These are phyloP conservation scores for Oreohelix idahoensis DNA, from an alignment of 1,140 invertebrate genomes.

Conservation along the genomic window DNA sequence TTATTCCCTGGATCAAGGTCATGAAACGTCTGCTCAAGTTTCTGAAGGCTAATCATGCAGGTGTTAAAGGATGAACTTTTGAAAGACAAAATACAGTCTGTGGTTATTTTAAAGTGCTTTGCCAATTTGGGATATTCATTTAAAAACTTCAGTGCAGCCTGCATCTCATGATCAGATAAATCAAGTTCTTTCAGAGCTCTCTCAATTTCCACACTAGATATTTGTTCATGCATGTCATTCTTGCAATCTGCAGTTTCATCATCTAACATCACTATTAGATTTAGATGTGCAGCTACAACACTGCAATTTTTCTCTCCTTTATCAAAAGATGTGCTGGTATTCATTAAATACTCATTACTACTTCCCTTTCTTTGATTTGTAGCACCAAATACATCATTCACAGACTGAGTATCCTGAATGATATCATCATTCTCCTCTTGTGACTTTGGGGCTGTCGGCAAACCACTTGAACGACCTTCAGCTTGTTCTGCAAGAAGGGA, in stretches of 20 bases:
- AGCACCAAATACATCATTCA: too few relatives aligned
- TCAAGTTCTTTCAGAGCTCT: neutral
- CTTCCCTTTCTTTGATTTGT: too few relatives aligned
- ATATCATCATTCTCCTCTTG: too few relatives aligned
- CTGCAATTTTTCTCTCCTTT: too few relatives aligned
- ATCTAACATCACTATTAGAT: too few relatives aligned
- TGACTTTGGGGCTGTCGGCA: too few relatives aligned
- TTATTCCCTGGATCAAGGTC: neutral
- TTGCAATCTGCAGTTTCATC: neutral
- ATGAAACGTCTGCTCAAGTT: neutral
- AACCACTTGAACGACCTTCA: too few relatives aligned
- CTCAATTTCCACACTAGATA: neutral
- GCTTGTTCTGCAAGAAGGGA: too few relatives aligned
- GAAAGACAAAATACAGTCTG: neutral
- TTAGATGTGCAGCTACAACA: too few relatives aligned
- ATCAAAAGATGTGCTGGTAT: too few relatives aligned
- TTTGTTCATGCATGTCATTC: neutral
- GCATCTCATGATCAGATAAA: neutral
- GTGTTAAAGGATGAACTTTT: neutral
- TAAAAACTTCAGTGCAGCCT: neutral
- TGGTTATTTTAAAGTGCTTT: neutral
- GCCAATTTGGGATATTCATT: neutral
- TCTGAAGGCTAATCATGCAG: neutral
- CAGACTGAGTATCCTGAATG: too few relatives aligned
- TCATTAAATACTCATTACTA: too few relatives aligned